Base-by-base conservation (phyloP, 2,888 invertebrate genomes). In the Lumbricus terrestris region DNA sequence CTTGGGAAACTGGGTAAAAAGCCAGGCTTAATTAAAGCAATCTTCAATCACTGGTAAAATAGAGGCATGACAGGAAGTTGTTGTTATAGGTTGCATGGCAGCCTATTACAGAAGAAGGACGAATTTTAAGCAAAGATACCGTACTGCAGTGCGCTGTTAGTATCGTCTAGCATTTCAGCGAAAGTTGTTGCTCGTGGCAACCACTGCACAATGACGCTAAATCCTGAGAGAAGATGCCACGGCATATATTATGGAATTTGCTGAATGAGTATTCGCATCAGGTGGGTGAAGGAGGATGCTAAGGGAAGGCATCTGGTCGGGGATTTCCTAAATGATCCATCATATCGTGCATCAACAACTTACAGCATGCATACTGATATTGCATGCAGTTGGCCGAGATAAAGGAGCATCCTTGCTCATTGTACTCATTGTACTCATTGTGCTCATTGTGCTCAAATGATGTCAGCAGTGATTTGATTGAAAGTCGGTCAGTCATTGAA, bases 211-310 rank as follows among this genome's bases (percentile, higher is more conserved):
- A n/a, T 69, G 69, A 69, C 8, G n/a, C 69, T 8, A n/a, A 13
- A 13, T 8, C 69, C 13, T 69, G 69, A 69, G 8, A 8, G n/a
- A 69, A 69, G 69, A 69, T n/a, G n/a, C 69, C 54, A 69, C 29
- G 2, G 69, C n/a, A 11, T 11, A 40, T 40, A 38, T 38, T 38
- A 40, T 47, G 47, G 47, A 47, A 69, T 69, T 69, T 69, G 6
- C 69, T n/a, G 69, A 69, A 69, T n/a, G 69, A n/a, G 69, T 69
- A 69, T n/a, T 69, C n/a, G n/a, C 69, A 69, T 69, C 69, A 69
- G 69, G 69, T 69, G 69, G 54, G 69, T 69, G 69, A 69, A 69
- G 69, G 69, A 69, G 69, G 69, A 69, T 69, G 69, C 69, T n/a
- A n/a, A 69, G 69, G 69, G 69, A 69, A 69, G 69, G 69, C 69